phyloP scores from a whole-genome alignment of 2,888 invertebrate species.

The Quadroppia sp. region DNA sequence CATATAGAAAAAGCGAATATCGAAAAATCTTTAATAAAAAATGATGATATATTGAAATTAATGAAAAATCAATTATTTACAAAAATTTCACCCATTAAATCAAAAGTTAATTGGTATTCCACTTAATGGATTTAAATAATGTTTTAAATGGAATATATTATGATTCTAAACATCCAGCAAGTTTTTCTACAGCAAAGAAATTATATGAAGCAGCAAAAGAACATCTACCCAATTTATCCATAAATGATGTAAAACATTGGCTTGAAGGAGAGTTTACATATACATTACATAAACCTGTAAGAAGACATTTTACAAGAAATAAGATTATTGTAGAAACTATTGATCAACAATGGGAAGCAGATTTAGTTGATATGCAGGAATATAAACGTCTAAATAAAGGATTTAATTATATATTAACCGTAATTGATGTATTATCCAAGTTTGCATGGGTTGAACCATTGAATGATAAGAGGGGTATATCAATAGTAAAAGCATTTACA shows the following conservation, averaged over 20 bases:
- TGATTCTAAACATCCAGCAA: neutral
- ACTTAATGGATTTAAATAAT: neutral
- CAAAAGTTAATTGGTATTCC: neutral
- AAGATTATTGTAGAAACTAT: slow-evolving; percentile 44
- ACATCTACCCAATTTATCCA: neutral
- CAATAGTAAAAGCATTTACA: neutral
- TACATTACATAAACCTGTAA: slow-evolving; percentile 31
- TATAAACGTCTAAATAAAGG: slow-evolving; percentile 46
- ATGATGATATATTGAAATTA: neutral
- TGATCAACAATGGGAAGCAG: slow-evolving; percentile 47
- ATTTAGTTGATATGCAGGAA: slow-evolving; percentile 46
- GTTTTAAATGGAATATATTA: slow-evolving; percentile 30
- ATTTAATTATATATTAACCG: slow-evolving; percentile 45
- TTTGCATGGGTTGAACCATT: slow-evolving; percentile 47
- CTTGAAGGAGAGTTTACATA: slow-evolving; percentile 7
- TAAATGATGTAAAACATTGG: slow-evolving; percentile 24
- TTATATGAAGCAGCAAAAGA: neutral
- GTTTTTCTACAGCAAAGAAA: neutral
- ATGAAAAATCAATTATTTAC: neutral
- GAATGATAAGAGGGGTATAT: slow-evolving; percentile 45
- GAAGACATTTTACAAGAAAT: slow-evolving; percentile 11
- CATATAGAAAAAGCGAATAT: neutral
- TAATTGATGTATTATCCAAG: slow-evolving; percentile 48
- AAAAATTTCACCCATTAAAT: neutral
- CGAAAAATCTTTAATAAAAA: neutral